Percentiles rank a stretch among this genome's conserved stretches.
phyloP scores from a whole-genome alignment of 2,113 vertebrate species.

The Chelonoidis abingdonii region DNA sequence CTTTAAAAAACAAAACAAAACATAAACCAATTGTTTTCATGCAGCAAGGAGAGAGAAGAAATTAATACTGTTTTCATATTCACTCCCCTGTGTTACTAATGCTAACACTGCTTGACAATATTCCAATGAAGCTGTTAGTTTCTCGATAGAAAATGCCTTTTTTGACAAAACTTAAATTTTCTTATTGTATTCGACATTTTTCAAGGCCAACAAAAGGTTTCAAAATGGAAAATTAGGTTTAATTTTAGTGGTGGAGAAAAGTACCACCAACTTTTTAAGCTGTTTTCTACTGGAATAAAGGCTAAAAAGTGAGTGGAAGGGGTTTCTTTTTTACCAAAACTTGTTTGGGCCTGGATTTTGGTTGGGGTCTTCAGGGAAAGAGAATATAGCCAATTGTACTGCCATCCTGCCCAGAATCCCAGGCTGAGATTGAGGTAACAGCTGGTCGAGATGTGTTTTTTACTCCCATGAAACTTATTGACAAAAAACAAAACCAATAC shows the following conservation, averaged over 20 bases:
- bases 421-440: constrained; percentile 57
- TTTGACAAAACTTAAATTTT: not conserved
- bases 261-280: not conserved
- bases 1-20: not conserved
- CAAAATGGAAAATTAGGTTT: not conserved
- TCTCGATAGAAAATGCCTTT: not conserved
- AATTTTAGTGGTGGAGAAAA: not conserved
- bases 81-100: not conserved
- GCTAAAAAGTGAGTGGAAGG: not conserved
- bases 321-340: not conserved
- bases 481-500: not conserved
- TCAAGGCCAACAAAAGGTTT: not conserved
- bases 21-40: not conserved
- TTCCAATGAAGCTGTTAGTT: not conserved
- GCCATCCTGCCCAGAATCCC: constrained; percentile 63
- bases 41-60: not conserved
- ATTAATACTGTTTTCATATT: not conserved
- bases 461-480: constrained; percentile 36
- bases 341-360: not conserved
- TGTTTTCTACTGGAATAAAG: not conserved
- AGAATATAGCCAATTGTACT: not conserved
- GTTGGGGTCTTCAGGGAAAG: not conserved
- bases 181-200: not conserved
- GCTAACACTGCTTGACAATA: not conserved
- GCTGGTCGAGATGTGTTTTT: constrained; percentile 4